phyloP scores from a whole-genome alignment of 2,797 vertebrate genomes.

The Chanos chanos region DNA sequence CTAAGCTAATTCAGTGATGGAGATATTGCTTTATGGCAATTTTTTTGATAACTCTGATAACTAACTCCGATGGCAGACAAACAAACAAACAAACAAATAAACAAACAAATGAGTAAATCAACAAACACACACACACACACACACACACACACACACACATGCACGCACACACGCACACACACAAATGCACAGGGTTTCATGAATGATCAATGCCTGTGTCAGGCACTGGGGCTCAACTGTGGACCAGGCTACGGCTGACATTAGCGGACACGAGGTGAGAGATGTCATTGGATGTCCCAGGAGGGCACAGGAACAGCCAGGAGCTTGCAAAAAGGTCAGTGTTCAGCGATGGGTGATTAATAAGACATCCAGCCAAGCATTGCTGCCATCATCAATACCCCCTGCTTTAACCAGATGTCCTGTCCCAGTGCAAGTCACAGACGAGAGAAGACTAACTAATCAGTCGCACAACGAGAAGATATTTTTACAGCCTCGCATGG shows the following conservation, averaged over 20 bases:
- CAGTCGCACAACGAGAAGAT: slow-evolving; percentile 19
- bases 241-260: slow-evolving; percentile 63
- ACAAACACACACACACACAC: too few relatives aligned
- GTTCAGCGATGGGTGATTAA: slow-evolving; percentile 83
- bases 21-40: too few relatives aligned
- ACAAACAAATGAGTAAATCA: too few relatives aligned
- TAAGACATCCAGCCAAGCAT: slow-evolving; percentile 78
- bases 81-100: too few relatives aligned
- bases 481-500: slow-evolving; percentile 4
- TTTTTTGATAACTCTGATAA: too few relatives aligned
- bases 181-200: slow-evolving; percentile 63
- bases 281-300: slow-evolving; percentile 69
- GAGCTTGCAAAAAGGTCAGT: slow-evolving; percentile 76
- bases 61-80: too few relatives aligned
- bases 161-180: slow-evolving; percentile 14
- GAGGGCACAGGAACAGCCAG: slow-evolving; percentile 53
- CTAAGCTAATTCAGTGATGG: too few relatives aligned
- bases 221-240: slow-evolving; percentile 44
- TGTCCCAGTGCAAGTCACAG: slow-evolving; percentile 17
- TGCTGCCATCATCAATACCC: slow-evolving; percentile 59
- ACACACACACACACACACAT: slow-evolving; percentile 19
- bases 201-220: slow-evolving; percentile 76
- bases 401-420: slow-evolving; percentile 42
- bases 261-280: slow-evolving; percentile 78
- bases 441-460: slow-evolving; percentile 43